A percentile compares a stretch with the other conserved stretches of the same genome.
Conservation (phyloP, 2,113 vertebrate species). For the Neoarius graeffei region DNA sequence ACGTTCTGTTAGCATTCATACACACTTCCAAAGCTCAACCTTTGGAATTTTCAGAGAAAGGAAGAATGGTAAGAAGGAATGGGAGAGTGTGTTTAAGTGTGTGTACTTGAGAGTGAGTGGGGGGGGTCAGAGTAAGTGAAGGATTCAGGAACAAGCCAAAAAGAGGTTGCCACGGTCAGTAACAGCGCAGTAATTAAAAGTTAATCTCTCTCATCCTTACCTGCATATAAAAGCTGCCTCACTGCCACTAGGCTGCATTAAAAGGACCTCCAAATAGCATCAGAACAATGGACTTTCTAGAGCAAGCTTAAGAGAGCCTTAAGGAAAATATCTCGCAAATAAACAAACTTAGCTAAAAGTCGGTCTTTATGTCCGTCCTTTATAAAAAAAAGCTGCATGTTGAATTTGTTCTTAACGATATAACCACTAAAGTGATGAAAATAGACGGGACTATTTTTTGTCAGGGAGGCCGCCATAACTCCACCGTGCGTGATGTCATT, state of each 20-base stretch:
- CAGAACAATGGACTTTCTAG: neutral
- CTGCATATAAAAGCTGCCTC: conserved; percentile 25
- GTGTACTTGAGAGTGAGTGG: neutral
- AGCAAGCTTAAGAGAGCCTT: neutral
- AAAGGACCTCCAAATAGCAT: neutral
- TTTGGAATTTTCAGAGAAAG: conserved; percentile 16
- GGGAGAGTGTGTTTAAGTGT: neutral
- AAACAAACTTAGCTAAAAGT: too few relatives aligned
- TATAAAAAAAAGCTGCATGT: too few relatives aligned
- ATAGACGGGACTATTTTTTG: too few relatives aligned
- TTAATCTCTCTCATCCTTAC: conserved; percentile 40
- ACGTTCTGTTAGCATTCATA: conserved; percentile 19
- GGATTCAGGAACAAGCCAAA: neutral
- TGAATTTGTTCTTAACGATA: too few relatives aligned
- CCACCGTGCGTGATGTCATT: too few relatives aligned
- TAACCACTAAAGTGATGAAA: too few relatives aligned
- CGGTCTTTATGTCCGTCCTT: too few relatives aligned
- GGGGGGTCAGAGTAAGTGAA: neutral
- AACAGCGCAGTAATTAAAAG: conserved; percentile 45
- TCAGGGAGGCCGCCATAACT: too few relatives aligned
- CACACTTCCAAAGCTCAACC: conserved; percentile 21
- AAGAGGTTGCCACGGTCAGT: conserved; percentile 33
- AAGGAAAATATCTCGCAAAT: too few relatives aligned
- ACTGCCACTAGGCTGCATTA: conserved; percentile 24
- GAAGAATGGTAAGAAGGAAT: neutral